Evolutionary conservation across 2,888 invertebrate species (phyloP).

Genomic region (Sympetrum striolatum): DNA sequence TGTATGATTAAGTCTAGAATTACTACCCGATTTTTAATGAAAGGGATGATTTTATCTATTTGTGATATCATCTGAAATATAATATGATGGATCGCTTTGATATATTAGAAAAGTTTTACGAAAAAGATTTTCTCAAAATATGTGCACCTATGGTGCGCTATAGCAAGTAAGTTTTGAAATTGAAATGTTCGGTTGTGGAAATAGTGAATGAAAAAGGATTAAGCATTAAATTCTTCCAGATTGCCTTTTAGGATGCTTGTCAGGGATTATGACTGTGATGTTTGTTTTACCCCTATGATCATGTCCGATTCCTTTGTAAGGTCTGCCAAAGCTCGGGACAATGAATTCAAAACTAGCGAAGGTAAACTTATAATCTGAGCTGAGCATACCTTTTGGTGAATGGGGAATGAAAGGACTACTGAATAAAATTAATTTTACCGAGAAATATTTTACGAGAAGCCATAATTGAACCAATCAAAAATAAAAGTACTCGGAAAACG

Average conservation of each 20-base stretch:
- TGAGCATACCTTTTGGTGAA: no score
- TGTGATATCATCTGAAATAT: not conserved
- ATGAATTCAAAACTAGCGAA: constrained; percentile 78
- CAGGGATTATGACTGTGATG: constrained; percentile 81
- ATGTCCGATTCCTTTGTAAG: constrained; percentile 91
- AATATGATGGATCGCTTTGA: constrained; percentile 52
- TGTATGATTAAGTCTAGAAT: not conserved
- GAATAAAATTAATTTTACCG: no score
- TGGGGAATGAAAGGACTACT: no score
- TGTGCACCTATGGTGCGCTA: constrained; percentile 98
- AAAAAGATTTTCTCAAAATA: constrained; percentile 72
- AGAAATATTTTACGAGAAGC: no score
- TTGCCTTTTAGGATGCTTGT: constrained; percentile 79
- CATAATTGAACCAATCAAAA: no score
- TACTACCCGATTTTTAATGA: not conserved
- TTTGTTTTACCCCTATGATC: constrained; percentile 97
- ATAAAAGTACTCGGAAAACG: no score
- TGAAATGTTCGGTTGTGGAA: not conserved
- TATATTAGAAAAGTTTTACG: constrained; percentile 71
- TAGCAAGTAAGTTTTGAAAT: constrained; percentile 69
- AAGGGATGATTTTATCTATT: not conserved
- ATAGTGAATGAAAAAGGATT: not conserved
- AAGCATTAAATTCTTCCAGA: constrained; percentile 57
- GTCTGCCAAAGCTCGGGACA: constrained; percentile 83
- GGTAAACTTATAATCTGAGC: constrained; percentile 53